Percentiles rank a stretch among this genome's conserved stretches.
Evolutionary conservation across 2,888 invertebrate species (phyloP).

Genomic region (Desoria tigrina): DNA sequence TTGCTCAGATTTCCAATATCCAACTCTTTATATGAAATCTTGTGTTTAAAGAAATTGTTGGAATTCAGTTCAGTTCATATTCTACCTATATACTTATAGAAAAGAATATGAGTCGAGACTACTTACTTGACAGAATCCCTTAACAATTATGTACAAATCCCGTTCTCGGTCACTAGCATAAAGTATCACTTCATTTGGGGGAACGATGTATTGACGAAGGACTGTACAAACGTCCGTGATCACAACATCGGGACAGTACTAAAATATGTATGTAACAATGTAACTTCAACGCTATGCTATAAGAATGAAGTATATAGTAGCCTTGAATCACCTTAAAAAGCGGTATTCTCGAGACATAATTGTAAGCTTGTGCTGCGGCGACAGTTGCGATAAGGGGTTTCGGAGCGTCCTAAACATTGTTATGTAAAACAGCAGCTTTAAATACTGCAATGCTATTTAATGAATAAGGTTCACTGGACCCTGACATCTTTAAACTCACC

Average conservation of each 20-base stretch:
- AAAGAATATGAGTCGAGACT: neutral
- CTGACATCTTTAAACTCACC: no score
- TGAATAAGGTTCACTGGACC: no score
- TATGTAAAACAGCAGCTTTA: no score
- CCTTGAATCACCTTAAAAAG: constrained; percentile 36
- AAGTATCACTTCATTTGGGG: constrained; percentile 44
- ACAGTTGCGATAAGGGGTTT: constrained; percentile 38
- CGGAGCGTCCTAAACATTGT: constrained; percentile 52
- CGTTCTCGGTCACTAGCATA: constrained; percentile 44
- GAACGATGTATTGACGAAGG: constrained; percentile 47
- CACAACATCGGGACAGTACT: constrained; percentile 25
- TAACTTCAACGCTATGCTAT: neutral
- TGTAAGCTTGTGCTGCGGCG: constrained; percentile 32
- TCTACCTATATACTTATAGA: no score
- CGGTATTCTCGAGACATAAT: constrained; percentile 45
- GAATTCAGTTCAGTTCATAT: neutral
- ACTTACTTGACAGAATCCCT: constrained; percentile 47
- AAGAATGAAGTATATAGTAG: neutral
- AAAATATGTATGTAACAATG: neutral
- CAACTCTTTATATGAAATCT: constrained; percentile 30
- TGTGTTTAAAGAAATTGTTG: neutral
- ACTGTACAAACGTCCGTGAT: constrained; percentile 34
- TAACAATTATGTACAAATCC: constrained; percentile 50
- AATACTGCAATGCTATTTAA: no score
- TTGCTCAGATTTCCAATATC: constrained; percentile 40